These are phyloP conservation scores for Sesia bembeciformis DNA, from an alignment of 2,888 invertebrate species.

Conservation along the genomic window DNA sequence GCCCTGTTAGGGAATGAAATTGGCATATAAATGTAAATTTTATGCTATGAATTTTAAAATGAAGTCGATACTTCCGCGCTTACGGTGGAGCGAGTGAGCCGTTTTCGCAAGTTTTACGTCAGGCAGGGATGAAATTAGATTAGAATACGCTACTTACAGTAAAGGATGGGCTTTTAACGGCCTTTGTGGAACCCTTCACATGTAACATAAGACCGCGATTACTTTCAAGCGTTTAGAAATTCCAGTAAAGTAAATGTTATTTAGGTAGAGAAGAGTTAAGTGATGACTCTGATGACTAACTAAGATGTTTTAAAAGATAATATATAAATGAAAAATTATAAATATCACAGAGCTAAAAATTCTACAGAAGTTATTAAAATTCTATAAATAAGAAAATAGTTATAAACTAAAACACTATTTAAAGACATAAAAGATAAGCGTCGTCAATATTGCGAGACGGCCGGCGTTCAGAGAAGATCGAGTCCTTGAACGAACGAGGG, in stretches of 20 bases:
- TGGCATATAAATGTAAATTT: constrained; percentile 75
- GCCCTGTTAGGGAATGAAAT: constrained; percentile 72
- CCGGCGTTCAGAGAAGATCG: constrained; percentile 18
- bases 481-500: constrained; percentile 26
- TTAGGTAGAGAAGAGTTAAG: neutral
- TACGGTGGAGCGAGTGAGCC: constrained; percentile 41
- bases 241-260: neutral
- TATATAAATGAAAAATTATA: neutral
- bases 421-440: constrained; percentile 13
- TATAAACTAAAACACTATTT: constrained; percentile 10
- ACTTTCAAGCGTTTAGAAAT: neutral
- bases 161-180: constrained; percentile 55
- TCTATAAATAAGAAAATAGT: neutral
- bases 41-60: constrained; percentile 75
- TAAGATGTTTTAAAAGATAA: neutral
- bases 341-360: neutral
- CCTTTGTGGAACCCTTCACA: constrained; percentile 14
- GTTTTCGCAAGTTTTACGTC: constrained; percentile 52
- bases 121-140: constrained; percentile 65
- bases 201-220: constrained; percentile 2
- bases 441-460: constrained; percentile 13
- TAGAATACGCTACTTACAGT: constrained; percentile 51
- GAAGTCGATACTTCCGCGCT: constrained; percentile 69
- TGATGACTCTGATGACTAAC: neutral
- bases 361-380: constrained; percentile 4